Conservation (phyloP, 2,113 vertebrate species). For the Urocynchramus pylzowi region DNA sequence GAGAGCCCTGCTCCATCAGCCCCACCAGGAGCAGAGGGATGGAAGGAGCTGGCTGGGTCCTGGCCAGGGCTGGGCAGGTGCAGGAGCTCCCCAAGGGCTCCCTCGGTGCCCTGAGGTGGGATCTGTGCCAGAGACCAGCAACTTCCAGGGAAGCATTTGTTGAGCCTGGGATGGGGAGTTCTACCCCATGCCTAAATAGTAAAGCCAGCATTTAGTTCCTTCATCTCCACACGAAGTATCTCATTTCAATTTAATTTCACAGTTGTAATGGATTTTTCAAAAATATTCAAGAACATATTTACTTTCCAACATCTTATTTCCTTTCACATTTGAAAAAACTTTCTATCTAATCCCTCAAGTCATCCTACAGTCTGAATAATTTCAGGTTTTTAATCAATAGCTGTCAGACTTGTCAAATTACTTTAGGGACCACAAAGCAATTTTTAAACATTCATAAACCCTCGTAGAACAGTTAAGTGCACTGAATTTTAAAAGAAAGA, state of each 20-base stretch:
- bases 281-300: constrained; percentile 57
- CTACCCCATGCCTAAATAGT: neutral
- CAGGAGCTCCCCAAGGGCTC: neutral
- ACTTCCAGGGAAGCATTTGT: neutral
- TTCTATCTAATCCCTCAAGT: constrained; percentile 74
- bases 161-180: neutral
- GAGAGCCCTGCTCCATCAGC: neutral
- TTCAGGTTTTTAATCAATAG: constrained; percentile 81
- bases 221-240: constrained; percentile 25
- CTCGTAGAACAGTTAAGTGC: constrained; percentile 68
- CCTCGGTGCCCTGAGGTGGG: accelerated
- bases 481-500: constrained; percentile 74
- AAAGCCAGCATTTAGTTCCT: constrained; percentile 35
- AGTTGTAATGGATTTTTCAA: constrained; percentile 61
- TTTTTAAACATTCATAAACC: constrained; percentile 84
- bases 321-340: constrained; percentile 67
- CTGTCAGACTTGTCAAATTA: constrained; percentile 83
- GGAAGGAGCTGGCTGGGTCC: neutral
- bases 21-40: neutral
- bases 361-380: constrained; percentile 78
- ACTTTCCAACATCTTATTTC: constrained; percentile 65
- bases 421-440: constrained; percentile 79
- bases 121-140: neutral
- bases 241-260: constrained; percentile 56
- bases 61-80: neutral